Percentiles rank a stretch among this genome's conserved stretches.
These are phyloP conservation scores for Diarsia dahlii DNA, from an alignment of 2,888 invertebrate species.

Conservation along the genomic window DNA sequence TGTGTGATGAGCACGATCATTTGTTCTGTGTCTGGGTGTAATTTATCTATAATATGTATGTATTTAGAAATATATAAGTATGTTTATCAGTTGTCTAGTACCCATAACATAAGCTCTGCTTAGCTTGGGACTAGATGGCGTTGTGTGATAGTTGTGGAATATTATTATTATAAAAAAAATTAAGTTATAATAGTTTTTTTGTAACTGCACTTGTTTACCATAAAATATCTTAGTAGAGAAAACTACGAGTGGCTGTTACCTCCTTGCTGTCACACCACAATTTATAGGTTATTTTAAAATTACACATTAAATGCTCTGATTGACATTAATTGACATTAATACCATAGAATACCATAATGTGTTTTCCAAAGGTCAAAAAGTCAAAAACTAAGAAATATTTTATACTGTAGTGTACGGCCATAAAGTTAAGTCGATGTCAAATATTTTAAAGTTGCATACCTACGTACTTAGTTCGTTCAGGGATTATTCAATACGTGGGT, in stretches of 20 bases:
- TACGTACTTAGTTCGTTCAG: background rate
- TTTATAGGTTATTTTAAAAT: slow-evolving; percentile 43
- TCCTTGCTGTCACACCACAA: slow-evolving; percentile 11
- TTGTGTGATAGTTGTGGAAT: too few species aligned
- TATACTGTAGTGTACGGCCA: background rate
- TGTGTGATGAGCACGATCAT: too few species aligned
- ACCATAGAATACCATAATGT: slow-evolving; percentile 7
- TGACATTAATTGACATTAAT: slow-evolving; percentile 55
- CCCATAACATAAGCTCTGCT: too few species aligned
- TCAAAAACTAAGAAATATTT: slow-evolving; percentile 6
- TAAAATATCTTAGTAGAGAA: background rate
- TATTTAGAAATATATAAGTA: too few species aligned
- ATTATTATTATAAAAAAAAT: too few species aligned
- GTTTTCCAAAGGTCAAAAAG: background rate
- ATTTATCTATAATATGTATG: too few species aligned
- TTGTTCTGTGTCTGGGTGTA: too few species aligned
- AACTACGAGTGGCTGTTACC: background rate
- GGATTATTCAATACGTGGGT: background rate
- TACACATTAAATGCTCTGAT: slow-evolving; percentile 43
- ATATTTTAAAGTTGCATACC: slow-evolving; percentile 12
- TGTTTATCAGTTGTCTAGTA: too few species aligned
- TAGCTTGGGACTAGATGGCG: too few species aligned
- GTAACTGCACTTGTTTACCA: background rate
- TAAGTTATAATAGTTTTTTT: background rate
- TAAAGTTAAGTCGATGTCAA: slow-evolving; percentile 37